Evolutionary conservation across 2,113 vertebrate species (phyloP).

Genomic region (Nycticryphes semicollaris): DNA sequence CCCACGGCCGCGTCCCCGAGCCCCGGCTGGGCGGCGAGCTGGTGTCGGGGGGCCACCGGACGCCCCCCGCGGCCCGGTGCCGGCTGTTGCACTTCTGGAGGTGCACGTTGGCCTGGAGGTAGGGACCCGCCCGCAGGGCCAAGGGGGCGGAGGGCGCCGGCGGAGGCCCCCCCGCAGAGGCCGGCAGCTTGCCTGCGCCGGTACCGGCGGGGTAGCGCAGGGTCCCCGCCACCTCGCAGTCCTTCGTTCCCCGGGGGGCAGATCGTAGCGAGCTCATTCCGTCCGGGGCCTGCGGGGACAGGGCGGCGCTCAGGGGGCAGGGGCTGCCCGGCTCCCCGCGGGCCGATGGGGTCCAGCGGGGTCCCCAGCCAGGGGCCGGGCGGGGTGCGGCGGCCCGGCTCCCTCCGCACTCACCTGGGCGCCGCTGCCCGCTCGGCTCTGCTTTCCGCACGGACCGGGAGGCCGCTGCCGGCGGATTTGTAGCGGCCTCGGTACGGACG

Average conservation of each 20-base stretch:
- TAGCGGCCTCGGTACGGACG: not conserved
- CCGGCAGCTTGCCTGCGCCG: not conserved
- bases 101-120: conserved; percentile 82
- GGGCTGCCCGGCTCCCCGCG: not conserved
- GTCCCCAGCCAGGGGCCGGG: too few relatives aligned
- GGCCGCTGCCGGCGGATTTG: not conserved
- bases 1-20: not conserved
- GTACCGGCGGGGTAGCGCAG: conserved; percentile 60
- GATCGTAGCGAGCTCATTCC: conserved; percentile 76
- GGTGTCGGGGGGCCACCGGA: not conserved
- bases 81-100: conserved; percentile 86
- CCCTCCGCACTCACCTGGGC: not conserved
- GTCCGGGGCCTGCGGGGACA: not conserved
- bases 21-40: conserved; percentile 42
- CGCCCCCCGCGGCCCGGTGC: conserved; percentile 69
- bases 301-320: not conserved
- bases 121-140: conserved; percentile 72
- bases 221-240: conserved; percentile 73
- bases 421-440: not conserved
- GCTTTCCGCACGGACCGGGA: too few relatives aligned
- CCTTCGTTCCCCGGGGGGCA: conserved; percentile 72
- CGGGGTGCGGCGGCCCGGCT: too few relatives aligned
- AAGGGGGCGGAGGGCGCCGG: conserved; percentile 45
- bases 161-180: not conserved
- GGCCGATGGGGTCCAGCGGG: too few relatives aligned